Base-by-base conservation (phyloP, 1,140 invertebrate genomes). In the Heterodera schachtii region DNA sequence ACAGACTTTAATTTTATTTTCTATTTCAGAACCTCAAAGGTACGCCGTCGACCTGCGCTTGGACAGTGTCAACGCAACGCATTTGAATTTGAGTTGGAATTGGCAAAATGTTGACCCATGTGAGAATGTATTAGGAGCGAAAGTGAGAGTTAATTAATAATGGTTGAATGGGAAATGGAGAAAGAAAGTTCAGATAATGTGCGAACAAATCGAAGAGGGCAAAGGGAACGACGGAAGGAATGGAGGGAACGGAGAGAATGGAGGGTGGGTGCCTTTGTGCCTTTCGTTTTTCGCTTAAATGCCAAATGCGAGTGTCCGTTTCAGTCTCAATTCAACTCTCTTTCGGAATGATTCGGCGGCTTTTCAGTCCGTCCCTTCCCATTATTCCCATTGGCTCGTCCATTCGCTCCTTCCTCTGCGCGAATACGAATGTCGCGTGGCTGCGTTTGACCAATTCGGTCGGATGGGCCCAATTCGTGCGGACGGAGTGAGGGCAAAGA, bases 371-470 rank as follows among this genome's bases (percentile, higher is more conserved):
- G 78, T 85, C 4, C 78, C 84, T 57, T 57, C 85, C 13, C 57
- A 81, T 19, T 85, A 83, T 41, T 84, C 83, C 4, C 47, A 84
- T 13, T 87, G 79, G 81, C 44, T 85, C 5, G 78, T 85, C 21
- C 66, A 79, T 67, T 75, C 73, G 5, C 60, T 85, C 4, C 43
- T 74, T 3, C 78, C 84, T 19, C 60, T 67, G 47, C 84, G 82
- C 19, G 66, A 81, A 16, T 85, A 85, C 71, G 52, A 21, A 47
- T 85, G 84, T 64, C 44, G 73, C 19, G 71, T 85, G 21, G 46
- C 21, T 11, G 78, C 84, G 49, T 86, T 85, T 74, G 84, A 85
- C 79, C 84, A 85, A 78, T 81, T 85, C 71, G 84, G 86, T 13
- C 46, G 84, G 57, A 66, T 69, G 44, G 84, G 84, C 41, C 57